phyloP scores from a whole-genome alignment of 2,797 vertebrate species.

The Saxicola maurus region DNA sequence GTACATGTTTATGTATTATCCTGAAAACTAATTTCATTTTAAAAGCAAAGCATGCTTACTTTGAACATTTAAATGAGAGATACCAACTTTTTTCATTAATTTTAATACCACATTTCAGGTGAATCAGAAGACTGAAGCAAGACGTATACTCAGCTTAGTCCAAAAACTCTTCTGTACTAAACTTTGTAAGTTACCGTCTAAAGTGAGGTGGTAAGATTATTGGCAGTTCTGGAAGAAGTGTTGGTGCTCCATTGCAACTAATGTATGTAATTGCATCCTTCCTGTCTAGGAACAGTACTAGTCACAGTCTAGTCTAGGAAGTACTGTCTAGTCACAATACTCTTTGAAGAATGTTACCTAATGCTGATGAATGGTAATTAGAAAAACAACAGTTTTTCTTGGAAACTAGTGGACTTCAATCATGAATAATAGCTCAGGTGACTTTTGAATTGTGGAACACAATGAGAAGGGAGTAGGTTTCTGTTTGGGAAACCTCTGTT shows the following conservation, averaged over 20 bases:
- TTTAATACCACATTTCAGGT: slow-evolving; percentile 70
- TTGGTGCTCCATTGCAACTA: neutral
- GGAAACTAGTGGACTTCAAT: neutral
- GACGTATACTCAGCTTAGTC: slow-evolving; percentile 82
- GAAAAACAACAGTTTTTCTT: neutral
- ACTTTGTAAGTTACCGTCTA: slow-evolving; percentile 82
- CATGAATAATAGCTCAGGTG: neutral
- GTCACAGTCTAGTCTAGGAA: too few relatives aligned
- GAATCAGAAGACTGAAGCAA: slow-evolving; percentile 82
- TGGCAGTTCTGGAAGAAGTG: neutral
- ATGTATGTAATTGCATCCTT: neutral
- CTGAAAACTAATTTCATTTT: neutral
- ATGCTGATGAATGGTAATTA: neutral
- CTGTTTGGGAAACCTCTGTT: neutral
- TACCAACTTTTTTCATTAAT: neutral
- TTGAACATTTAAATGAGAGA: neutral
- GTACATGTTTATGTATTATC: neutral
- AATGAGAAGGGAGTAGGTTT: neutral
- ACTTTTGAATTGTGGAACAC: neutral
- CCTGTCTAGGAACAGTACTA: neutral
- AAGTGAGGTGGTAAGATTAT: neutral
- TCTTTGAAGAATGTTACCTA: neutral
- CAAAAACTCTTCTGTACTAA: slow-evolving; percentile 83
- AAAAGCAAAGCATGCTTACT: neutral
- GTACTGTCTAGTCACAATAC: neutral